Evolutionary conservation across 2,797 vertebrate species (phyloP).

Genomic region (Adelosebastes latens): DNA sequence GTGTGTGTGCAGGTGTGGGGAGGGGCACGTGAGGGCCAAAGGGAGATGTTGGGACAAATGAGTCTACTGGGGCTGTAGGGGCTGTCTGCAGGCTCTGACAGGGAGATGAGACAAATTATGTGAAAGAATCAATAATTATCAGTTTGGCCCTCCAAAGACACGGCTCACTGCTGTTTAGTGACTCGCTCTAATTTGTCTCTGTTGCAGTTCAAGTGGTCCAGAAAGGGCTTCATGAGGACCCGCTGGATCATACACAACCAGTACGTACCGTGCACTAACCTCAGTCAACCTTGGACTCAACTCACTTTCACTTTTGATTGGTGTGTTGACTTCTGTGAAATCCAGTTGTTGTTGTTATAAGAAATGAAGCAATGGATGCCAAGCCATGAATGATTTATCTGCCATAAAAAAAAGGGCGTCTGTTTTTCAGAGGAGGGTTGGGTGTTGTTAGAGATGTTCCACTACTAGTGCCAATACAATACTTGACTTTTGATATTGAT

Average conservation of each 20-base stretch:
- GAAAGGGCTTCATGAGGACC: constrained; percentile 89
- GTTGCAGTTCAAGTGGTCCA: constrained; percentile 89
- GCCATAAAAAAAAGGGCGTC: not conserved
- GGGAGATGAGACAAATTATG: constrained; percentile 79
- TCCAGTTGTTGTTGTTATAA: not conserved
- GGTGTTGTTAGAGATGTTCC: not conserved
- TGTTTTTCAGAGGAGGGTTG: not conserved
- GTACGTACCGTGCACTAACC: constrained; percentile 71
- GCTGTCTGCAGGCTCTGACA: constrained; percentile 68
- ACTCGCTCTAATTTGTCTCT: constrained; percentile 65
- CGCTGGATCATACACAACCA: constrained; percentile 87
- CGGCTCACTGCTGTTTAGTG: constrained; percentile 60
- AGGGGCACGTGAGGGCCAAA: constrained; percentile 40
- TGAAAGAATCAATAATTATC: constrained; percentile 75
- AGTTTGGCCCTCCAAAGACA: constrained; percentile 63
- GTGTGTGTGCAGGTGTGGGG: constrained; percentile 18
- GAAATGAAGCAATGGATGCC: not conserved
- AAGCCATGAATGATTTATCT: not conserved
- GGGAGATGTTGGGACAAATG: constrained; percentile 71
- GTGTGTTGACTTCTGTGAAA: not conserved
- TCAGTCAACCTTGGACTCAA: not conserved
- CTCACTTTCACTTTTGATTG: not conserved
- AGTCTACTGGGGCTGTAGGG: constrained; percentile 62
- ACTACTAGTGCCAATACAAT: not conserved
- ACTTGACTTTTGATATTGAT: not conserved